phyloP scores from a whole-genome alignment of 1,140 invertebrate species.

The Sweltsa coloradensis region DNA sequence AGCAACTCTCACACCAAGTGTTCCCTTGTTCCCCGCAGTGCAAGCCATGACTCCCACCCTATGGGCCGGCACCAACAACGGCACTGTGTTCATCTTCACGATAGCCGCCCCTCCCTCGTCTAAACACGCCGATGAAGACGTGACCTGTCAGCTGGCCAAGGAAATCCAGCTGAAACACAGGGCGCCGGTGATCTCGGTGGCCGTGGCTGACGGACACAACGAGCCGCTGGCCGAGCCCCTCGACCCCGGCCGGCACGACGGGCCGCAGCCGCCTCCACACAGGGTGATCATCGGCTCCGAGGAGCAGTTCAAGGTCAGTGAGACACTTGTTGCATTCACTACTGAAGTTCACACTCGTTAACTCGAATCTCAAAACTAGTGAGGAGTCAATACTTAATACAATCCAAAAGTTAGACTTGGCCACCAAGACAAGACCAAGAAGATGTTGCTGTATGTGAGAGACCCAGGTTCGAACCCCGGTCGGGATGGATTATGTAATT shows the following conservation, averaged over 20 bases:
- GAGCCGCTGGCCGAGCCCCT: slow-evolving; percentile 63
- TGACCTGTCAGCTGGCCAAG: slow-evolving; percentile 71
- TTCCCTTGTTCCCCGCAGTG: too few relatives aligned
- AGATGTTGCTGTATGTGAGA: too few relatives aligned
- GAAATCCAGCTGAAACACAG: slow-evolving; percentile 90
- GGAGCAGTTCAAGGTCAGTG: slow-evolving; percentile 93
- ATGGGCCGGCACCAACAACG: slow-evolving; percentile 93
- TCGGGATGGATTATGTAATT: too few relatives aligned
- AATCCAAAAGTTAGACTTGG: too few relatives aligned
- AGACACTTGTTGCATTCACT: too few relatives aligned
- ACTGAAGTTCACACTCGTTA: too few relatives aligned
- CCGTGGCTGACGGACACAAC: slow-evolving; percentile 55
- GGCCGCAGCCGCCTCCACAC: slow-evolving; percentile 58
- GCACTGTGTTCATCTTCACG: slow-evolving; percentile 83
- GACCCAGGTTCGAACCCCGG: too few relatives aligned
- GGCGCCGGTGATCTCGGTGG: slow-evolving; percentile 87
- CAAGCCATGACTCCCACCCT: slow-evolving; percentile 82
- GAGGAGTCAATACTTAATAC: too few relatives aligned
- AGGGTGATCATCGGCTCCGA: slow-evolving; percentile 88
- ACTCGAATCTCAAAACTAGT: too few relatives aligned
- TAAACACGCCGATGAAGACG: slow-evolving; percentile 54
- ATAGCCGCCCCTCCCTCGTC: slow-evolving; percentile 58
- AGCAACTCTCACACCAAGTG: too few relatives aligned
- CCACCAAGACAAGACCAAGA: too few relatives aligned
- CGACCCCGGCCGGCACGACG: slow-evolving; percentile 55